Conservation (phyloP, 2,797 vertebrate genomes). For the Molossus alvarezi region DNA sequence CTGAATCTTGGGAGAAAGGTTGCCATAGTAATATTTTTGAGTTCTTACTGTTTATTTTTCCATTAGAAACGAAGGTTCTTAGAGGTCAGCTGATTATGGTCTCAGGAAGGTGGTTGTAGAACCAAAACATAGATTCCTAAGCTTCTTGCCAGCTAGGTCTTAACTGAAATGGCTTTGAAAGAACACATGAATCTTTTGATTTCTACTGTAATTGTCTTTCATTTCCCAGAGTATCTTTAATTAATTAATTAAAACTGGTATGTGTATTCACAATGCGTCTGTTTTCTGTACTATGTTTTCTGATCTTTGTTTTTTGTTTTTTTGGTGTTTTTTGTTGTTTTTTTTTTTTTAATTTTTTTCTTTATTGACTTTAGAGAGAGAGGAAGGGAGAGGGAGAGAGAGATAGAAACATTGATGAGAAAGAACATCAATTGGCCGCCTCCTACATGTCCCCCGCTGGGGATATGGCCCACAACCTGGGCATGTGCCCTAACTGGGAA, state of each 20-base stretch:
- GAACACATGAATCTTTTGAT: conserved; percentile 50
- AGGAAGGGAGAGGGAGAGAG: too few species aligned
- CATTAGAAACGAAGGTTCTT: conserved; percentile 59
- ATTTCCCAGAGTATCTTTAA: conserved; percentile 54
- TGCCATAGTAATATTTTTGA: conserved; percentile 18
- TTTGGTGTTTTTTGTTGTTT: too few species aligned
- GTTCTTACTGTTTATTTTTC: conserved; percentile 62
- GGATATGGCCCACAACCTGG: too few species aligned
- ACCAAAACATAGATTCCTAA: conserved; percentile 59
- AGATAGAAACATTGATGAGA: too few species aligned
- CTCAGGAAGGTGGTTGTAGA: conserved; percentile 43
- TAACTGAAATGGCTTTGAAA: conserved; percentile 62
- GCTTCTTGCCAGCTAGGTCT: conserved; percentile 30
- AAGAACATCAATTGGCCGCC: too few species aligned
- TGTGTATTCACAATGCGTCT: background rate
- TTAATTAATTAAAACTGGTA: background rate
- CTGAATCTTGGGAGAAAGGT: conserved; percentile 39
- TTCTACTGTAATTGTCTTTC: conserved; percentile 31
- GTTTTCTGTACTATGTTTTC: conserved; percentile 33
- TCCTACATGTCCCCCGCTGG: too few species aligned
- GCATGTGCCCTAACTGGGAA: too few species aligned
- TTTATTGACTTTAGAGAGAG: too few species aligned
- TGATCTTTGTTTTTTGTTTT: background rate
- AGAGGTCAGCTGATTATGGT: conserved; percentile 31
- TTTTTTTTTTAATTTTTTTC: too few species aligned